Evolutionary conservation across 2,797 vertebrate species (phyloP).

Genomic region (Limosa lapponica): DNA sequence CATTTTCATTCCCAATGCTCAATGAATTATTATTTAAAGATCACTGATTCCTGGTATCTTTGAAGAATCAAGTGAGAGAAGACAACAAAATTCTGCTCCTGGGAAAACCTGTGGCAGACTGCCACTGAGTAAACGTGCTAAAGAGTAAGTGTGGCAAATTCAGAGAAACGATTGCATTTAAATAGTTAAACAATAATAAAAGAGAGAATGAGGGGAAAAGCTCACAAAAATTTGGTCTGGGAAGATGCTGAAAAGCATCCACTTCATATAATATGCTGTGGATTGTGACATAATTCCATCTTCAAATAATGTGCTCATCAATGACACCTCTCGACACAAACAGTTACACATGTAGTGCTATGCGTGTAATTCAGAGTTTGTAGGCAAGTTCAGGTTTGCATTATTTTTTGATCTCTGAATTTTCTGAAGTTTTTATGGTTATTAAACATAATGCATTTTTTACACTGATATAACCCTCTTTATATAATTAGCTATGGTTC

Average conservation of each 20-base stretch:
- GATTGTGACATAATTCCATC: neutral
- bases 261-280: neutral
- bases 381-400: neutral
- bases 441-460: neutral
- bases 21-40: neutral
- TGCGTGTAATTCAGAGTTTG: neutral
- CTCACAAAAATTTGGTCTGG: neutral
- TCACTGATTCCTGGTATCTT: neutral
- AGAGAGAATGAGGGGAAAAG: neutral
- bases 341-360: neutral
- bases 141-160: neutral
- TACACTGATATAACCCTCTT: neutral
- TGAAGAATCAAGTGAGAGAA: neutral
- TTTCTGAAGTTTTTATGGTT: neutral
- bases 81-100: neutral
- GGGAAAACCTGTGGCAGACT: neutral
- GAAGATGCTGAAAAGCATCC: neutral
- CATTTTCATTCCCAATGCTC: neutral
- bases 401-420: neutral
- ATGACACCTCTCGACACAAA: neutral
- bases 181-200: neutral
- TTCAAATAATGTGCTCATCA: neutral
- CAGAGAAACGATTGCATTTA: neutral
- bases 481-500: neutral
- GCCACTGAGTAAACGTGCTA: neutral